Percentiles rank a stretch among this genome's conserved stretches.
Conservation (phyloP, 2,888 invertebrate species). For the Cryptus viduatorius region DNA sequence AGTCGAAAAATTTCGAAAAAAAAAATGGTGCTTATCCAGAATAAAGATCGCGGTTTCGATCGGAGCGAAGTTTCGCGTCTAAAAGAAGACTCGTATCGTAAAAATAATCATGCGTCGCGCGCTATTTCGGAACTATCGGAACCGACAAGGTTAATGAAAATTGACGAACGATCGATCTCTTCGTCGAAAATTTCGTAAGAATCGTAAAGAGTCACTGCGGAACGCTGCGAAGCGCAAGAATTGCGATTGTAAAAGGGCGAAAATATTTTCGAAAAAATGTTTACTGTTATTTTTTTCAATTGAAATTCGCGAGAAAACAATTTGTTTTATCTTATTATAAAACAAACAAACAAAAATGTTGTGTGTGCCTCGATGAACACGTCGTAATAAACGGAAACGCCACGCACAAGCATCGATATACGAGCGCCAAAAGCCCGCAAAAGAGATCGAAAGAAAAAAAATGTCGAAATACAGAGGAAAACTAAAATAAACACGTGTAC, state of each 20-base stretch:
- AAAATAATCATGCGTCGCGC: slow-evolving; percentile 4
- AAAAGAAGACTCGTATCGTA: neutral
- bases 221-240: neutral
- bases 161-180: slow-evolving; percentile 24
- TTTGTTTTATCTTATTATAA: neutral
- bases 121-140: slow-evolving; percentile 19
- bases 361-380: neutral
- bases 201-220: neutral
- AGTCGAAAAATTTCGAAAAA: neutral
- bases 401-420: slow-evolving; percentile 27
- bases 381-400: neutral
- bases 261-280: neutral
- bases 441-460: slow-evolving; percentile 9
- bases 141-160: neutral
- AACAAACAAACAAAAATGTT: neutral
- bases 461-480: slow-evolving; percentile 15
- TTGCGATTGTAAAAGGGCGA: neutral
- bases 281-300: neutral
- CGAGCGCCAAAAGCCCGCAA: slow-evolving; percentile 9
- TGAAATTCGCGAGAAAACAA: neutral
- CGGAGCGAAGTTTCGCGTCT: neutral
- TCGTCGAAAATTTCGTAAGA: neutral
- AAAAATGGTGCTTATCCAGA: neutral
- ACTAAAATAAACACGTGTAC: slow-evolving; percentile 42
- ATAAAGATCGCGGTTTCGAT: neutral